Conservation (phyloP, 35 echinoderm and acorn worm genomes). For the Amphiura filiformis region DNA sequence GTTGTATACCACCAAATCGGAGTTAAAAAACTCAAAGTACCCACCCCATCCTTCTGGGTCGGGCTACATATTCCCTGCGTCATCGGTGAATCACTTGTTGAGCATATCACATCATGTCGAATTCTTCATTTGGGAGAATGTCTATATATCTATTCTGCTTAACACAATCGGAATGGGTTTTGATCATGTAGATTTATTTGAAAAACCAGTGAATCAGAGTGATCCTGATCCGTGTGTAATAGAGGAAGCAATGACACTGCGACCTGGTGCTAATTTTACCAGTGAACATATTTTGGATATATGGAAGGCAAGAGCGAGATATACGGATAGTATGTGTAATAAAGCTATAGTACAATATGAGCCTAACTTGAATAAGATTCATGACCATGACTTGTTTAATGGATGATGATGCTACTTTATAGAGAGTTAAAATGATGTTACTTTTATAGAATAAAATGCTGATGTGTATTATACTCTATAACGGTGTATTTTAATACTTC, state of each 20-base stretch:
- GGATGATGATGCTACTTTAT: too few relatives aligned
- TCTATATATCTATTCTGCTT: not conserved
- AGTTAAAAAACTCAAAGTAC: not conserved
- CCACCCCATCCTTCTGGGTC: not conserved
- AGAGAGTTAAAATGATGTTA: too few relatives aligned
- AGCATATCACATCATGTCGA: not conserved
- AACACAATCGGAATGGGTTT: not conserved
- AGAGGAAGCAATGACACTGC: not conserved
- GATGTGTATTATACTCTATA: too few relatives aligned
- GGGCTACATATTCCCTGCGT: not conserved
- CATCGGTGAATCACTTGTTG: not conserved
- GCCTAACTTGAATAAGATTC: too few relatives aligned
- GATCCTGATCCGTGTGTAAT: not conserved
- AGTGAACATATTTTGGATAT: not conserved
- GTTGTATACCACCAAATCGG: not conserved
- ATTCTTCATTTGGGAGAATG: not conserved
- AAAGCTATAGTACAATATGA: too few relatives aligned
- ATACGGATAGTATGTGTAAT: too few relatives aligned
- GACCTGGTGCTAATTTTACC: not conserved
- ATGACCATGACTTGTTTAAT: too few relatives aligned
- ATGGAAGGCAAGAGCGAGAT: not conserved
- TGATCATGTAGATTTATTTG: not conserved
- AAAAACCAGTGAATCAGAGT: not conserved
- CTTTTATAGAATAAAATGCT: too few relatives aligned
- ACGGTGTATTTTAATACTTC: too few relatives aligned